phyloP scores from a whole-genome alignment of 2,888 invertebrate genomes.

The Tanypteryx hageni region DNA sequence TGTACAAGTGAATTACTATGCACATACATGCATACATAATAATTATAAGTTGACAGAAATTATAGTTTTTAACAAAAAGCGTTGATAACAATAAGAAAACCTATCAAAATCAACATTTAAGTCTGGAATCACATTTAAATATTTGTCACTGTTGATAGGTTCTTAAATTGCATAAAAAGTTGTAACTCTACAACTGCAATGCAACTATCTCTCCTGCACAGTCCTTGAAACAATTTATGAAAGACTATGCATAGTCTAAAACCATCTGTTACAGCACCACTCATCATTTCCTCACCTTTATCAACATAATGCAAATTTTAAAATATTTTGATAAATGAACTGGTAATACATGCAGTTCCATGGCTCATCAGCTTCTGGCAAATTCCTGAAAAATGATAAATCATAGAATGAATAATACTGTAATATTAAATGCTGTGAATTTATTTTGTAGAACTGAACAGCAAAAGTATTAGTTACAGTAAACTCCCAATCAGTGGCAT shows the following conservation, averaged over 20 bases:
- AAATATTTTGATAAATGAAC: constrained; percentile 28
- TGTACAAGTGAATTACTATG: not conserved
- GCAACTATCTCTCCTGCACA: not conserved
- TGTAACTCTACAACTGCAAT: not conserved
- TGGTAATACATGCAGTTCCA: not conserved
- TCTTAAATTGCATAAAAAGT: constrained; percentile 16
- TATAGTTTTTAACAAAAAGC: not conserved
- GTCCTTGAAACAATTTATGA: constrained; percentile 9
- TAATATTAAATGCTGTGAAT: no score
- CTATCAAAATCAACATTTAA: not conserved
- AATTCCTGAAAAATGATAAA: not conserved
- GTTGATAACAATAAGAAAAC: not conserved
- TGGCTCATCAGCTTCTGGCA: not conserved
- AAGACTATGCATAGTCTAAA: not conserved
- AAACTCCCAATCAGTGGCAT: no score
- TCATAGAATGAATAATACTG: no score
- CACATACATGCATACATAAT: not conserved
- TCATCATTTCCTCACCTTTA: not conserved
- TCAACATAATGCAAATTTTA: not conserved
- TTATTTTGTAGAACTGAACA: no score
- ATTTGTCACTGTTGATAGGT: not conserved
- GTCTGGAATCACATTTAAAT: constrained; percentile 34
- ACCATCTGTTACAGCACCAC: constrained; percentile 31
- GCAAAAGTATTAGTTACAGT: no score
- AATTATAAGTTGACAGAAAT: not conserved